Base-by-base conservation (phyloP, 2,113 vertebrate species). In the Jaculus jaculus region DNA sequence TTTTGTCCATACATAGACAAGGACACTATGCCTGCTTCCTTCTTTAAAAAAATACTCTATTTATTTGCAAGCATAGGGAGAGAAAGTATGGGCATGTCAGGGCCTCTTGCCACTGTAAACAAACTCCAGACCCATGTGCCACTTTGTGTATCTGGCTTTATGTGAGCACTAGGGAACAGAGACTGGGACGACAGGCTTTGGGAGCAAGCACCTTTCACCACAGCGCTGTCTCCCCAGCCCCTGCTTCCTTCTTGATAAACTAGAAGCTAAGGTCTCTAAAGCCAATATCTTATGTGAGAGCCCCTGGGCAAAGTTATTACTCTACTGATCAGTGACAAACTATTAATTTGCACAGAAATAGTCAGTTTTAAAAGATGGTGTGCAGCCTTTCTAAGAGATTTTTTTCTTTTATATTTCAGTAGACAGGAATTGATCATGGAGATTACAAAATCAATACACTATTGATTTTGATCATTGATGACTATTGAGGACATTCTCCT, bases 401-500 rank as follows among this genome's bases (percentile, higher is more conserved):
- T 87, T 80, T 88, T 26, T n/a, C n/a, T 89, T 42, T 78, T 84
- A 68, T 65, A 81, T 91, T 91, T 92, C 58, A 73, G 37, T 63
- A 83, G 32, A 83, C 26, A 84, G 60, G 28, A 89, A 91, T 61
- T 85, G 15, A 89, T 54, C 72, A 51, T 54, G 7, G 58, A 73
- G 16, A 92, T 89, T 72, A 83, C 58, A 86, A 93, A 78, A 61
- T 89, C 58, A 42, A 74, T 92, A 42, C 15, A 54, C 24, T 91
- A 86, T 42, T 89, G 80, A 72, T n/a, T 16, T 42, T 89, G 23
- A 28, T 93, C 83, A 92, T 61, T 86, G 72, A 92, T 63, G n/a
- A 60, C 78, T 96, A 78, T 42, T 85, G 77, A 93, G 65, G 89
- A 72, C 32, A n/a, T 83, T 37, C 30, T 82, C 47, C 66, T 93